These are phyloP conservation scores for Hycleus cichorii DNA, from an alignment of 1,140 invertebrate species.

Conservation along the genomic window DNA sequence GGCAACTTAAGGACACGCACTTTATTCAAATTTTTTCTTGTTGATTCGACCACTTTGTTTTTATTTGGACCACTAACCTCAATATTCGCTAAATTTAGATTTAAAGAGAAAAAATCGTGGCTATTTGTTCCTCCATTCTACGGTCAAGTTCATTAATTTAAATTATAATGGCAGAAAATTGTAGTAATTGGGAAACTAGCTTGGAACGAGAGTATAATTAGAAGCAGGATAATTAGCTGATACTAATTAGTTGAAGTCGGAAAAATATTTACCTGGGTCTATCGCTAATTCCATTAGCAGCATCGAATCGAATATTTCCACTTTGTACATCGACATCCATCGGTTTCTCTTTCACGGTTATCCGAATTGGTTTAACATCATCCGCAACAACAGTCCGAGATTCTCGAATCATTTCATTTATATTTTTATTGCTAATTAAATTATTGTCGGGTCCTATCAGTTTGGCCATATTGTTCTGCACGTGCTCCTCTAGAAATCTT, in stretches of 20 bases:
- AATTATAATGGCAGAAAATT: background rate
- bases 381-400: conserved; percentile 30
- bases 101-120: background rate
- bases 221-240: too few species aligned
- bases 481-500: conserved; percentile 23
- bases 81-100: conserved; percentile 13
- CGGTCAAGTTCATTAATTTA: conserved; percentile 6
- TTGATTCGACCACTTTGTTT: background rate
- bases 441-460: conserved; percentile 25
- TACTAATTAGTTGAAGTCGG: too few species aligned
- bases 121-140: conserved; percentile 1
- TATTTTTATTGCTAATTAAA: conserved; percentile 6
- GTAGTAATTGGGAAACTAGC: background rate
- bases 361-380: conserved; percentile 38
- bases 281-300: conserved; percentile 35
- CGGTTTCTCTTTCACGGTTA: conserved; percentile 37
- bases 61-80: conserved; percentile 16
- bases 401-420: conserved; percentile 20
- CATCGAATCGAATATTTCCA: conserved; percentile 34
- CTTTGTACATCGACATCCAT: conserved; percentile 38
- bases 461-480: conserved; percentile 31
- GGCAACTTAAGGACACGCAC: conserved; percentile 2
- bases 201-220: too few species aligned
- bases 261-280: conserved; percentile 34
- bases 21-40: background rate